Percentiles rank a stretch among this genome's conserved stretches.
Evolutionary conservation across 2,888 invertebrate species (phyloP).

Genomic region (Drosophila limbata): DNA sequence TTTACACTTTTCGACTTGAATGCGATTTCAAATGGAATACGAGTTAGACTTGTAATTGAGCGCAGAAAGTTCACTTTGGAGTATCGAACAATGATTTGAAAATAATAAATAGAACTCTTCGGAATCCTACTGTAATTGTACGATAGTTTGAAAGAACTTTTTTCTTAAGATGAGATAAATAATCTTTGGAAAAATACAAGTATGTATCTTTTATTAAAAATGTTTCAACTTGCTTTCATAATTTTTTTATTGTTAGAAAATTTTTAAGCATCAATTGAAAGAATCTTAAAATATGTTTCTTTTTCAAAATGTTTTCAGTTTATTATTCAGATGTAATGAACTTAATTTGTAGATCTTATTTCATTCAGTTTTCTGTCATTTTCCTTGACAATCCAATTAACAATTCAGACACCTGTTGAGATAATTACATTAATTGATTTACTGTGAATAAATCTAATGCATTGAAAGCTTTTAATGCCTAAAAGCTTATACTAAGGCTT

Average conservation of each 20-base stretch:
- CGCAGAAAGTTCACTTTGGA: slow-evolving; percentile 13
- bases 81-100: slow-evolving; percentile 32
- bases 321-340: no score
- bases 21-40: slow-evolving; percentile 55
- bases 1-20: slow-evolving; percentile 50
- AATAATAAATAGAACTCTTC: slow-evolving; percentile 33
- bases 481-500: slow-evolving; percentile 7
- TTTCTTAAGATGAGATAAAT: background rate
- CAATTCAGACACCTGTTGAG: background rate
- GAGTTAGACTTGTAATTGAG: slow-evolving; percentile 44
- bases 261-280: no score
- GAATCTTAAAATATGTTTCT: no score
- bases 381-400: background rate
- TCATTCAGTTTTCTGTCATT: background rate
- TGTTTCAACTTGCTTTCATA: no score
- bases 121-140: background rate
- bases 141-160: background rate
- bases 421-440: slow-evolving; percentile 1
- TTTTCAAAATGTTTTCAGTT: no score
- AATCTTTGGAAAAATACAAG: background rate
- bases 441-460: background rate
- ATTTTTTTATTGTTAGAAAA: background rate
- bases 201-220: background rate
- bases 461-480: background rate
- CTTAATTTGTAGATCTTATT: no score